phyloP scores from a whole-genome alignment of 2,797 vertebrate species.

The Emydoidea blandingii region DNA sequence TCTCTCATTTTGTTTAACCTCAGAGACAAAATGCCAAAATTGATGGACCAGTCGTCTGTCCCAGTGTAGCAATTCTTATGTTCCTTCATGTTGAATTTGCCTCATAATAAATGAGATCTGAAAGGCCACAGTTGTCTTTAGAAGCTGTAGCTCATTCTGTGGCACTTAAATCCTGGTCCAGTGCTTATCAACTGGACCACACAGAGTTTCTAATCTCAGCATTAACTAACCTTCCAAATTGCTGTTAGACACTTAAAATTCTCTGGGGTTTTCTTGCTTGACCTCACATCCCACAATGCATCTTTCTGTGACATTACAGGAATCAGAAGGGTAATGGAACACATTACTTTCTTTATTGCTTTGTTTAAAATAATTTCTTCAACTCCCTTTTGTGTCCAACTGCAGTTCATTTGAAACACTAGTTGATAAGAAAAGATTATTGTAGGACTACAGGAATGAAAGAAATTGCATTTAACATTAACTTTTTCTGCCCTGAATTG shows the following conservation, averaged over 20 bases:
- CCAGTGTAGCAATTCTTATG: background rate
- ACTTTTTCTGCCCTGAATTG: background rate
- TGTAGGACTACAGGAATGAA: background rate
- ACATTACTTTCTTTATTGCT: background rate
- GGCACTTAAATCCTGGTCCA: too few relatives aligned
- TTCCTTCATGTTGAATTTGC: background rate
- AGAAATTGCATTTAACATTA: background rate
- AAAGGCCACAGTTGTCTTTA: background rate
- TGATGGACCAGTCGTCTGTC: background rate
- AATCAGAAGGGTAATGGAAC: background rate
- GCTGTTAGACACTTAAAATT: background rate
- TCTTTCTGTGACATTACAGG: background rate
- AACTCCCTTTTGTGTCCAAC: background rate
- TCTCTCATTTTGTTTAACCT: background rate
- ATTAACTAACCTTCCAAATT: background rate
- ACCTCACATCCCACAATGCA: background rate
- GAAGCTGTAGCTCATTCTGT: background rate
- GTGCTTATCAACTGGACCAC: background rate
- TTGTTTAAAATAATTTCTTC: constrained; percentile 9
- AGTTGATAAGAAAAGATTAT: background rate
- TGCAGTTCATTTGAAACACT: background rate
- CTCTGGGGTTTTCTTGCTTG: background rate
- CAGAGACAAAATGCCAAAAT: background rate
- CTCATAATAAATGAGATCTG: constrained; percentile 19
- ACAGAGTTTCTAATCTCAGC: background rate